These are phyloP conservation scores for Osedax fenrisi DNA, from an alignment of 2,888 invertebrate species.

Conservation along the genomic window DNA sequence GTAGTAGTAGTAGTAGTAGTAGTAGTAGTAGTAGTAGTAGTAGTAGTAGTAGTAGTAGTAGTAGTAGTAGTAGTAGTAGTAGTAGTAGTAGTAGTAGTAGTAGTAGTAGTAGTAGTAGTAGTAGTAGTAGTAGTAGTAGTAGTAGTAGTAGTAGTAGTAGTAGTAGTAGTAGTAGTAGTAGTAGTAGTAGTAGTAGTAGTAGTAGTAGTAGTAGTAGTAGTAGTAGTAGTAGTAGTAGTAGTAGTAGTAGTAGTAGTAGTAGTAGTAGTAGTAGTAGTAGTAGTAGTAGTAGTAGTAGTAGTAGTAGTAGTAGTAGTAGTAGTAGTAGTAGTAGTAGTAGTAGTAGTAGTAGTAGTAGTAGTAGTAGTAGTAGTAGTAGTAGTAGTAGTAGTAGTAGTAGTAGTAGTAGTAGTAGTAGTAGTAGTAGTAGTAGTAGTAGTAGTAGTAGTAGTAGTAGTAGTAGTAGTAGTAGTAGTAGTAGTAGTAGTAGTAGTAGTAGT, in stretches of 20 bases:
- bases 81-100: neutral
- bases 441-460: neutral
- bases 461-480: neutral
- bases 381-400: neutral
- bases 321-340: neutral
- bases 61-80: neutral
- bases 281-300: neutral
- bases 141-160: neutral
- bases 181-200: neutral
- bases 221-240: neutral
- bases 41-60: neutral
- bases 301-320: neutral
- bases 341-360: neutral
- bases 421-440: neutral
- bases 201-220: constrained; percentile 2
- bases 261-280: neutral
- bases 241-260: neutral
- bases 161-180: neutral
- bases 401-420: neutral
- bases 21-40: neutral
- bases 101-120: neutral
- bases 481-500: neutral
- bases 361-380: neutral
- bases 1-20: neutral
- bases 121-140: neutral